Percentiles rank a stretch among this genome's conserved stretches.
Evolutionary conservation across 37 sponge, comb jelly and placozoan genomes (phyloP).

Genomic region (Amphimedon queenslandica): DNA sequence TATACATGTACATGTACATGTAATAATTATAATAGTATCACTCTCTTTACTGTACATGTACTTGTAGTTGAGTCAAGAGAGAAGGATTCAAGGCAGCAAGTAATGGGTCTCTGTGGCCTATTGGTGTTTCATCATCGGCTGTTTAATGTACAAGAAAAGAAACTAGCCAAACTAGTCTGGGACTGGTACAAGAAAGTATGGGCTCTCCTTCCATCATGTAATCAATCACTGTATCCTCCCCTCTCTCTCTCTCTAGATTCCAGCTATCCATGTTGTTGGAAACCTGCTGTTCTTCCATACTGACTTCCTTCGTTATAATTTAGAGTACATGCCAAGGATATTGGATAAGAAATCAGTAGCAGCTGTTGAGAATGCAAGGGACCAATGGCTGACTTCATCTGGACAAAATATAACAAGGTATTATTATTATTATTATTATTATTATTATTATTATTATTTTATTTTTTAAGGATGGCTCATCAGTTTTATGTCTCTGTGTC

Average conservation of each 20-base stretch:
- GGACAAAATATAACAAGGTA: constrained; percentile 65
- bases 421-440: constrained; percentile 2
- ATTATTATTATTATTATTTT: neutral
- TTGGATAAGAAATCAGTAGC: constrained; percentile 80
- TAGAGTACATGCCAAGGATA: constrained; percentile 58
- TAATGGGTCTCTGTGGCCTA: constrained; percentile 73
- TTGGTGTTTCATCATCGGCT: constrained; percentile 66
- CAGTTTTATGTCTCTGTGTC: constrained; percentile 66
- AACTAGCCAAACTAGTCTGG: constrained; percentile 71
- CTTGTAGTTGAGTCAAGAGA: constrained; percentile 50
- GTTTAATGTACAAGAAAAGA: constrained; percentile 71
- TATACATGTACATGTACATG: neutral
- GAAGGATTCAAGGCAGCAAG: constrained; percentile 50
- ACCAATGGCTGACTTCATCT: constrained; percentile 45
- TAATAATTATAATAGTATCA: neutral
- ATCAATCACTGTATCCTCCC: neutral
- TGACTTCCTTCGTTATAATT: constrained; percentile 49
- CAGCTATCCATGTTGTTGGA: constrained; percentile 80
- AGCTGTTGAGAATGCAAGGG: constrained; percentile 17
- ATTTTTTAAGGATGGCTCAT: constrained; percentile 36
- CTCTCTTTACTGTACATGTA: neutral
- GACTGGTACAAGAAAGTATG: constrained; percentile 86
- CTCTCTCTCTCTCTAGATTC: constrained; percentile 35
- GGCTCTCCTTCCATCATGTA: neutral
- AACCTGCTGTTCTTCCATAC: constrained; percentile 78